Evolutionary conservation across 2,888 invertebrate genomes (phyloP).

Genomic region (Drosophila subquinaria): DNA sequence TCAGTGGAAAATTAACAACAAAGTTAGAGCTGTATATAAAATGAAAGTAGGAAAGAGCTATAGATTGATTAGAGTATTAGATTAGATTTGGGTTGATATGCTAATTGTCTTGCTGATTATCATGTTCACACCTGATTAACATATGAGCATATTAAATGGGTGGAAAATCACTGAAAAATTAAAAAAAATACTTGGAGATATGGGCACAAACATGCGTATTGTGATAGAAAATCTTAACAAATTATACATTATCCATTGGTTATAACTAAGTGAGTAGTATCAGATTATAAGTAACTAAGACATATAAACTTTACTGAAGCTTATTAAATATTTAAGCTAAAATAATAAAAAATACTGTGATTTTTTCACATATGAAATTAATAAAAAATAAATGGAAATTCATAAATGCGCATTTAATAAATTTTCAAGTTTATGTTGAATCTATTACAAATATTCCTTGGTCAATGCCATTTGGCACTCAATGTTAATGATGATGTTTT

Average conservation of each 20-base stretch:
- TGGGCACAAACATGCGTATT: too few relatives aligned
- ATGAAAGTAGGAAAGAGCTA: neutral
- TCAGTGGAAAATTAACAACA: slow-evolving; percentile 1
- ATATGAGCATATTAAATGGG: neutral
- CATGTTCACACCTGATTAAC: neutral
- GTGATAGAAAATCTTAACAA: too few relatives aligned
- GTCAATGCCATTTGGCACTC: slow-evolving; percentile 48
- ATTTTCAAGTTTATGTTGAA: slow-evolving; percentile 33
- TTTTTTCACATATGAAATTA: too few relatives aligned
- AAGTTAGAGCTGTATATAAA: too few relatives aligned
- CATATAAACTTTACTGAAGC: too few relatives aligned
- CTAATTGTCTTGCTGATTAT: neutral
- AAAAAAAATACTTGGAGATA: too few relatives aligned
- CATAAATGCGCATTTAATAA: slow-evolving; percentile 11
- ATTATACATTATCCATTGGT: too few relatives aligned
- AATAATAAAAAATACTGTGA: too few relatives aligned
- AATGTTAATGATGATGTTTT: slow-evolving; percentile 21
- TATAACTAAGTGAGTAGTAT: too few relatives aligned
- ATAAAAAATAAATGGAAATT: too few relatives aligned
- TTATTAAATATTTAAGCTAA: too few relatives aligned
- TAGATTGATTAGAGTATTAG: neutral
- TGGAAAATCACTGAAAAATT: neutral
- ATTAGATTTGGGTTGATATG: neutral
- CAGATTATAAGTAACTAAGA: too few relatives aligned
- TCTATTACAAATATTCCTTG: slow-evolving; percentile 26